phyloP scores from a whole-genome alignment of 37 sponge, comb jelly and placozoan species.

The Cladorhizidae sp. region DNA sequence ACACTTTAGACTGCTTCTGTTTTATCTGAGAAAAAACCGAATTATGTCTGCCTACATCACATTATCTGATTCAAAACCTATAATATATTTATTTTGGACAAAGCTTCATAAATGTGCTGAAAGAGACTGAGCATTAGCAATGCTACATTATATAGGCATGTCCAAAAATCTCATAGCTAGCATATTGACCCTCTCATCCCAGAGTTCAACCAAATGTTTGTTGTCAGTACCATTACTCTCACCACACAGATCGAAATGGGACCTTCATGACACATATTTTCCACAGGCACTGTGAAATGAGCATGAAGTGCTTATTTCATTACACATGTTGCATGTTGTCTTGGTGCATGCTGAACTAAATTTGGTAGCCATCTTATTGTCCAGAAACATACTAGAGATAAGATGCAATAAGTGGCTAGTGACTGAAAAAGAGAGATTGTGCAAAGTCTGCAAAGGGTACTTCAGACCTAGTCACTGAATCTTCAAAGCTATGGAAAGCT shows the following conservation, averaged over 20 bases:
- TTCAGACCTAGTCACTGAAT: conserved; percentile 23
- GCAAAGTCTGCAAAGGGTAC: conserved; percentile 10
- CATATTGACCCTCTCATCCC: conserved; percentile 21
- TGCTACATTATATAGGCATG: conserved; percentile 35
- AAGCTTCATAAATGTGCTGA: conserved; percentile 2
- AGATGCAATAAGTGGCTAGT: conserved; percentile 10
- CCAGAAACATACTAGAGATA: not conserved
- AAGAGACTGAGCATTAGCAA: conserved; percentile 33
- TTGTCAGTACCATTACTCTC: not conserved
- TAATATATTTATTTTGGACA: not conserved
- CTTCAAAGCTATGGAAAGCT: not conserved
- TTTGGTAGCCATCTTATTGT: not conserved
- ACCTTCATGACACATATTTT: too few species aligned
- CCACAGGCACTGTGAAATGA: too few species aligned
- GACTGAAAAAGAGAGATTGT: conserved; percentile 5
- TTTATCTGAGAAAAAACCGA: conserved; percentile 47
- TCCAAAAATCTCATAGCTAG: conserved; percentile 33
- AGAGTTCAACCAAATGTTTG: conserved; percentile 39
- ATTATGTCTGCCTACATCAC: conserved; percentile 32
- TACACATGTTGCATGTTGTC: not conserved
- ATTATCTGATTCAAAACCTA: conserved; percentile 34
- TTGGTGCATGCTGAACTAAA: too few species aligned
- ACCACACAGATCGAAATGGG: conserved; percentile 23
- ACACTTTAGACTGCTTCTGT: too few species aligned
- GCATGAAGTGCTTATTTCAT: not conserved